Evolutionary conservation across 2,113 vertebrate genomes (phyloP), one percentile per base, ranked within the genome.

Genomic region (Phoxinus phoxinus): DNA sequence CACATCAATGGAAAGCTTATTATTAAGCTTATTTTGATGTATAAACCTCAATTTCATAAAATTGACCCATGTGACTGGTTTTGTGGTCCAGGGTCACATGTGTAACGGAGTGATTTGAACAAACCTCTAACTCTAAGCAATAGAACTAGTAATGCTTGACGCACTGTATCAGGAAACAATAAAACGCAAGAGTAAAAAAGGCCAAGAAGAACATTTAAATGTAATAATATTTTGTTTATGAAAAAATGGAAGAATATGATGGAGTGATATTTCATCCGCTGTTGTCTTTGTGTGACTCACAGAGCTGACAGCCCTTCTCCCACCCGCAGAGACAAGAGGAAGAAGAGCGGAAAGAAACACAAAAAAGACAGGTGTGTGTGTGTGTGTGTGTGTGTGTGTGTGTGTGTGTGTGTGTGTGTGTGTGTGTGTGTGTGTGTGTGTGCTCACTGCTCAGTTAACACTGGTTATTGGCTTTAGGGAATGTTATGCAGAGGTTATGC

Each of bases 221-320:
- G 21, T 37, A 12, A 71, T 41, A 1, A 23, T 56, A 23, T 56
- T 56, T 2, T 56, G 19, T 2, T 2, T 23, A 2, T 71, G 35
- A 23, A 4, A 65, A 23, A 37, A 23, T 71, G 67, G 8, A 71
- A n/a, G 21, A 41, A 72, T 23, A 6, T 41, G 21, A 12, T 72
- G 69, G 21, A 61, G 41, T 82, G 58, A n/a, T 37, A 23, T n/a
- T 72, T 72, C 67, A n/a, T 72, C 21, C 65, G 4, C 73, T 5
- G 65, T 76, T 88, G 41, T 91, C 84, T 87, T 61, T 44, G 12
- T 90, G 84, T 85, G 63, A 77, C 37, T 23, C 27, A 17, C 87
- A 98, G 98, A 87, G 96, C 96, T 3, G 97, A 96, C 92, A 98
- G 97, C 91, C 94, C 96, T 23, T 98, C 97, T 27, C 96, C 97